Evolutionary conservation across 2,797 vertebrate species (phyloP), one percentile per base, ranked within the genome.

Genomic region (Myripristis jacobus): DNA sequence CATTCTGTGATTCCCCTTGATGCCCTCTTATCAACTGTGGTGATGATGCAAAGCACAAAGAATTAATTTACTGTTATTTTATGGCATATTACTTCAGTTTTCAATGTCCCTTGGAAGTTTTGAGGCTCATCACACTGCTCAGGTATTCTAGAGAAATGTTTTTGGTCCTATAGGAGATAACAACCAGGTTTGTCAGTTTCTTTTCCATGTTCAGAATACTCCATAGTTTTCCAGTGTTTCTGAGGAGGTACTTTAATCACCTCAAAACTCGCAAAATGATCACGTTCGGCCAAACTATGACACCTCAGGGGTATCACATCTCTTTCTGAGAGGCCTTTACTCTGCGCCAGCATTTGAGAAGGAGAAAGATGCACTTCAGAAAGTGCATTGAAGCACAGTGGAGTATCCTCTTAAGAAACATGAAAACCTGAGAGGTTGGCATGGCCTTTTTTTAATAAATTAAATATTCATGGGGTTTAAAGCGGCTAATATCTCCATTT

Each of bases 21-120:
- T 54, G 55, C 44, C 48, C 53, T 38, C 22, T 29, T 0, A 71
- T 68, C 46, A 71, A 50, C 67, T 70, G 21, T 60, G 64, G 25
- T 48, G 13, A 58, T 31, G 29, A 41, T 65, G 13, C 34, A 44
- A 55, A 41, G 46, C 44, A 16, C 34, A 36, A 24, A 2, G 57
- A 34, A 1, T 3, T 46, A 18, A 47, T 11, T 34, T 13, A 47
- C 27, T 38, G 31, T 27, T 50, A 9, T 11, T 27, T 12, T 12
- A 21, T 16, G 10, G 31, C 21, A 21, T 34, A 38, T 38, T 10
- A 11, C 36, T 38, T 12, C 10, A 38, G 36, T 38, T 12, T 38
- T 2, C 36, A 38, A 12, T 38, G 36, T 38, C 9, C 13, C 36
- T 38, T 12, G 13, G 36, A 11, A 2, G 36, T 38, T 38, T 11